Base-by-base conservation (phyloP, 1,140 invertebrate species). In the Rhopalosiphum padi region DNA sequence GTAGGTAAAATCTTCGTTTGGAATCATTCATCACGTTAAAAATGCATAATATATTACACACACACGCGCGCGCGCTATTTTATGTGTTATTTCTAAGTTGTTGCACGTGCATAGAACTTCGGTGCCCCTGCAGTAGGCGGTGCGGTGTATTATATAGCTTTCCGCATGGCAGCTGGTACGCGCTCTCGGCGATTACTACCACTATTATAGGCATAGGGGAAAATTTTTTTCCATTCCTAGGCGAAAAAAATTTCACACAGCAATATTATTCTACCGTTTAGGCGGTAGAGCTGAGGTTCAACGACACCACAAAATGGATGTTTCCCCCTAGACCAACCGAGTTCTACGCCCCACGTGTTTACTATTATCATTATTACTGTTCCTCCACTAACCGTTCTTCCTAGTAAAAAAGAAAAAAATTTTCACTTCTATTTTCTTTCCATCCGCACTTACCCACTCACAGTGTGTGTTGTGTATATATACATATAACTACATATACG, bases 331-430 rank as follows among this genome's bases (percentile, higher is more conserved):
- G 88, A n/a, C 87, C 7, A 43, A 60, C 86, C 86, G 86, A n/a
- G 85, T 88, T 51, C n/a, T 88, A 18, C 87, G 48, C 87, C 87
- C 48, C 87, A 48, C n/a, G 48, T 1, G 87, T 37, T 89, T 89
- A 89, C 48, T 89, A 89, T 53, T 89, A 89, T 89, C 25, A 87
- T 87, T 89, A 89, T 53, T 89, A 53, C n/a, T 89, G 53, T 89
- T 87, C 30, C 43, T 30, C 18, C 43, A 0, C 30, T 5, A 43
- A 86, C 43, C 43, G 37, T 41, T 86, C 25, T 46, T 2, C 41
- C 37, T 41, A 15, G 11, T 46, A 68, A 30, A 68, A 68, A 18
- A 68, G n/a, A 68, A 86, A 86, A 37, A 46, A 86, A n/a, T 15
- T 46, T 86, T 86, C 43, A 18, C 25, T 46, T 86, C 85, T 46